Evolutionary conservation across 1,140 invertebrate genomes (phyloP).

Genomic region (Hycleus phaleratus): DNA sequence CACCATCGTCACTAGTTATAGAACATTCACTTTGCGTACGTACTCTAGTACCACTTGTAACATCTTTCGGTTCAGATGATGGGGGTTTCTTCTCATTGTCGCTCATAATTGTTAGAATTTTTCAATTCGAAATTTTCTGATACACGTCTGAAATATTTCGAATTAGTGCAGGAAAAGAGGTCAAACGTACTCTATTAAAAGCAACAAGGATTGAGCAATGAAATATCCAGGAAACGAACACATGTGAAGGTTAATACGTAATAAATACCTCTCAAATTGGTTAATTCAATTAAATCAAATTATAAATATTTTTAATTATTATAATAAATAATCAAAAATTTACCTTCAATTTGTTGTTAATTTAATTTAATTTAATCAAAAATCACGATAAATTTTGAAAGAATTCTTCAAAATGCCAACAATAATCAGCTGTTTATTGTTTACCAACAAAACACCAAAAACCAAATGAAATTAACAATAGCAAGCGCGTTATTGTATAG

Average conservation of each 20-base stretch:
- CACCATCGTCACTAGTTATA: conserved; percentile 35
- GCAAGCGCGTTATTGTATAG: not conserved
- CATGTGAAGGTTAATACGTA: too few relatives aligned
- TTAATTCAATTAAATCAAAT: too few relatives aligned
- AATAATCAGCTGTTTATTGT: conserved; percentile 16
- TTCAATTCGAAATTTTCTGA: too few relatives aligned
- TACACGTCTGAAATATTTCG: too few relatives aligned
- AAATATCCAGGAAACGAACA: too few relatives aligned
- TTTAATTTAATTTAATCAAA: not conserved
- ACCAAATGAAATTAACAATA: not conserved
- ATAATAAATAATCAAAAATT: too few relatives aligned
- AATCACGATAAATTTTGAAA: conserved; percentile 14
- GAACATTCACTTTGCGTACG: conserved; percentile 38
- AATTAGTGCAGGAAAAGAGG: too few relatives aligned
- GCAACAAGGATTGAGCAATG: too few relatives aligned
- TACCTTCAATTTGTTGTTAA: too few relatives aligned
- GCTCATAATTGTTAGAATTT: not conserved
- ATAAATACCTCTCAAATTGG: too few relatives aligned
- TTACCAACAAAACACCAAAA: conserved; percentile 11
- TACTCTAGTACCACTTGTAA: conserved; percentile 21
- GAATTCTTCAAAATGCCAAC: conserved; percentile 5
- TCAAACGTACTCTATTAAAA: too few relatives aligned
- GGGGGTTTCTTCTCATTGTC: conserved; percentile 18
- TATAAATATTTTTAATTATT: too few relatives aligned
- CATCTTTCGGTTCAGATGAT: conserved; percentile 24